Percentiles rank a stretch among this genome's conserved stretches.
Evolutionary conservation across 2,888 invertebrate genomes (phyloP).

Genomic region (Dendrolimus houi): DNA sequence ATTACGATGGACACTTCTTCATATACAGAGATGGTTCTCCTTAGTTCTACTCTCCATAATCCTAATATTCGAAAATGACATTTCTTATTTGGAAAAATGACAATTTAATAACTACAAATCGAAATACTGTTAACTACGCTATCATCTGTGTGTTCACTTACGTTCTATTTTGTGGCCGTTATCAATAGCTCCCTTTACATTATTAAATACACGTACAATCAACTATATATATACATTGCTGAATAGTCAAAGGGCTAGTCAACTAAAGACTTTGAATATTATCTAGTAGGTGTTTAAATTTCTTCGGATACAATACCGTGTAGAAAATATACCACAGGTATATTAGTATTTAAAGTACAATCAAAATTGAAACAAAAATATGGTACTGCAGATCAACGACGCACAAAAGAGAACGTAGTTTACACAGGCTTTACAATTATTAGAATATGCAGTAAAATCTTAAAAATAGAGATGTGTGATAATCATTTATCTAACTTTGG

Average conservation of each 20-base stretch:
- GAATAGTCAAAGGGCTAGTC: too few relatives aligned
- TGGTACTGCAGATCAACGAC: constrained; percentile 27
- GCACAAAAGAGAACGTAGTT: not conserved
- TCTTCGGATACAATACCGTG: too few relatives aligned
- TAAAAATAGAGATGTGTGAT: constrained; percentile 20
- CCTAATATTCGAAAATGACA: constrained; percentile 32
- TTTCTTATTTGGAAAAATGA: constrained; percentile 55
- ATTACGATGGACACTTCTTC: not conserved
- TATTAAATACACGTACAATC: too few relatives aligned
- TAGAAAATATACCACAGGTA: too few relatives aligned
- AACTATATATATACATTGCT: too few relatives aligned
- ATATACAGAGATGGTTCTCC: too few relatives aligned
- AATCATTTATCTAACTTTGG: not conserved
- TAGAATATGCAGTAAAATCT: constrained; percentile 65
- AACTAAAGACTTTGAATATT: too few relatives aligned
- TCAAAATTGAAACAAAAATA: too few relatives aligned
- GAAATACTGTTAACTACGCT: constrained; percentile 19
- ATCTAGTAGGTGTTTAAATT: too few relatives aligned
- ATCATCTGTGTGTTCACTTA: not conserved
- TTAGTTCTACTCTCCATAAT: not conserved
- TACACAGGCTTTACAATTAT: constrained; percentile 30
- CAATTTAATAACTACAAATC: constrained; percentile 66
- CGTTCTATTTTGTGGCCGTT: not conserved
- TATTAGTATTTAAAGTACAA: too few relatives aligned
- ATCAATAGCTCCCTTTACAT: too few relatives aligned